A percentile compares a stretch with the other conserved stretches of the same genome.
These are phyloP conservation scores for Lagenorhynchus albirostris DNA, from an alignment of 2,113 vertebrate species.

Conservation along the genomic window DNA sequence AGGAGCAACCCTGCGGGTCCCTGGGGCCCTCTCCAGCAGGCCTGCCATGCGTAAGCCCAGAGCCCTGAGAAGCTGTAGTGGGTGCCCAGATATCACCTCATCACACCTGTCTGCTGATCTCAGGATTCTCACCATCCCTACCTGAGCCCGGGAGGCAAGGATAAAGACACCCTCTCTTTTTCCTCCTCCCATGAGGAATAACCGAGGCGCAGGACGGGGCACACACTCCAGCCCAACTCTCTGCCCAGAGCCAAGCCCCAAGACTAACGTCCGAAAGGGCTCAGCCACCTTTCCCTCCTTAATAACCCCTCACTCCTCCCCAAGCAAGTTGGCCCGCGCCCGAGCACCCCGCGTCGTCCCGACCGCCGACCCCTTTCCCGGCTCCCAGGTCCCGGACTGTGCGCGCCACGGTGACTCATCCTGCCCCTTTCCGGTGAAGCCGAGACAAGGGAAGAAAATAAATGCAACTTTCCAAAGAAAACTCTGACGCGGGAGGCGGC, in stretches of 20 bases:
- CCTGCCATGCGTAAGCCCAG: not conserved
- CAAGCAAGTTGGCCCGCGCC: not conserved
- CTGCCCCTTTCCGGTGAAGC: constrained; percentile 71
- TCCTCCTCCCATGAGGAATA: not conserved
- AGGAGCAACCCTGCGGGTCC: not conserved
- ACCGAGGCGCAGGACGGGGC: not conserved
- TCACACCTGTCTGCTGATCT: not conserved
- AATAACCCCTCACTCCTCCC: no score
- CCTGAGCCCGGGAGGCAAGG: not conserved
- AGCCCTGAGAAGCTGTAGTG: not conserved
- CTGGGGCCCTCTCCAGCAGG: not conserved
- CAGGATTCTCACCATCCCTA: not conserved
- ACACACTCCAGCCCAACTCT: not conserved
- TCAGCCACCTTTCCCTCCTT: not conserved
- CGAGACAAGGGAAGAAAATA: constrained; percentile 70
- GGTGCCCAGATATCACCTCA: not conserved
- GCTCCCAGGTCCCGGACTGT: not conserved
- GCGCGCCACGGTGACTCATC: constrained; percentile 70
- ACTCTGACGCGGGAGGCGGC: constrained; percentile 46
- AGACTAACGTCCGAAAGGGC: not conserved
- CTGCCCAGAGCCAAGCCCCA: not conserved
- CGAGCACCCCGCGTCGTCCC: not conserved
- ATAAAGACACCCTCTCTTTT: not conserved
- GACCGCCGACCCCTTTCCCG: not conserved
- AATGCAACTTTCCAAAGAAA: constrained; percentile 76